A percentile compares a stretch with the other conserved stretches of the same genome.
phyloP scores from a whole-genome alignment of 2,888 invertebrate species.

The Orgyia antiqua region DNA sequence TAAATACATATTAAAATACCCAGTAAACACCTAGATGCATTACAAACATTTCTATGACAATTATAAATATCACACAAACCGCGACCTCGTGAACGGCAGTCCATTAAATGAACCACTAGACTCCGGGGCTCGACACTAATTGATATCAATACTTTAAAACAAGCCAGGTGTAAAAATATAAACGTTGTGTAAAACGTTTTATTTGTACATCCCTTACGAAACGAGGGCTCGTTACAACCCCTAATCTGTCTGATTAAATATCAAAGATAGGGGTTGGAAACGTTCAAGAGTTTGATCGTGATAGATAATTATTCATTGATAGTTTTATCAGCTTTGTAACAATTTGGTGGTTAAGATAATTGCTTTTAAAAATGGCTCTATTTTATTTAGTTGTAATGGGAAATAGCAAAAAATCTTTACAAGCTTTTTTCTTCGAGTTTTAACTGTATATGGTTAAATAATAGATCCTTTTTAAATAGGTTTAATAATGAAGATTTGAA shows the following conservation, averaged over 20 bases:
- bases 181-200: conserved; percentile 16
- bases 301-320: conserved; percentile 14
- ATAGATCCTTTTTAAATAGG: too few relatives aligned
- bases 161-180: conserved; percentile 19
- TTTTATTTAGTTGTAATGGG: not conserved
- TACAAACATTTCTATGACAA: too few relatives aligned
- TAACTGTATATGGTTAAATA: too few relatives aligned
- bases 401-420: too few relatives aligned
- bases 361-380: not conserved
- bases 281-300: conserved; percentile 17
- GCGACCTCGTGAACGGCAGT: too few relatives aligned
- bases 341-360: not conserved
- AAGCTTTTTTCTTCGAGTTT: too few relatives aligned
- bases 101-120: too few relatives aligned
- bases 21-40: too few relatives aligned
- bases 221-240: conserved; percentile 13
- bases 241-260: conserved; percentile 47
- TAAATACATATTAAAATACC: too few relatives aligned
- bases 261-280: conserved; percentile 32
- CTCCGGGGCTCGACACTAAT: too few relatives aligned
- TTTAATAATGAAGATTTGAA: too few relatives aligned
- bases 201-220: conserved; percentile 32
- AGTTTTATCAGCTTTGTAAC: conserved; percentile 1
- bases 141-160: conserved; percentile 21
- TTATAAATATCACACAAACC: too few relatives aligned